Conservation (phyloP, 2,797 vertebrate genomes). For the Eutrigla gurnardus region DNA sequence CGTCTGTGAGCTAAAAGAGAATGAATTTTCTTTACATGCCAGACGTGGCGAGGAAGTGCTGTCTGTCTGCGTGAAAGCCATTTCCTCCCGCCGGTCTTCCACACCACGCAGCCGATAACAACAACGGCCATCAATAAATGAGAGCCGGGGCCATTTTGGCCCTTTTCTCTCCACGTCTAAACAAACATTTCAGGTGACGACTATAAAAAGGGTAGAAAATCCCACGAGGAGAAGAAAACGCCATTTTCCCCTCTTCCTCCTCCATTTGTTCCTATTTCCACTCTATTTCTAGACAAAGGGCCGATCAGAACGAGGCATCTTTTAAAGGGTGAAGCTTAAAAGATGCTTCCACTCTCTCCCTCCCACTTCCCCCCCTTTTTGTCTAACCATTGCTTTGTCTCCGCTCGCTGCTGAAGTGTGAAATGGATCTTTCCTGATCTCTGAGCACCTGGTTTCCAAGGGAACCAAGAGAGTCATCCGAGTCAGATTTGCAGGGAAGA, state of each 20-base stretch:
- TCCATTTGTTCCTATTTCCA: slow-evolving; percentile 63
- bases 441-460: slow-evolving; percentile 84
- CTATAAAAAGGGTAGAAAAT: slow-evolving; percentile 44
- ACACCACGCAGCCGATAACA: slow-evolving; percentile 55
- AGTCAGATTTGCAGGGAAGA: slow-evolving; percentile 69
- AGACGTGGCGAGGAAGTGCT: slow-evolving; percentile 15
- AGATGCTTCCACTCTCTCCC: slow-evolving; percentile 46
- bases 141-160: slow-evolving; percentile 64
- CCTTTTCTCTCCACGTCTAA: slow-evolving; percentile 46
- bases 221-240: slow-evolving; percentile 41
- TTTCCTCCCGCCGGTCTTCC: slow-evolving; percentile 38
- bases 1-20: slow-evolving; percentile 14
- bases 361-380: slow-evolving; percentile 70
- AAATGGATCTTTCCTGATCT: slow-evolving; percentile 84
- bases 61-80: slow-evolving; percentile 43
- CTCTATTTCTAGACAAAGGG: slow-evolving; percentile 56
- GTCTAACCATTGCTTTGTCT: slow-evolving; percentile 75
- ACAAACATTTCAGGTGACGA: slow-evolving; percentile 49
- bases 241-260: slow-evolving; percentile 35
- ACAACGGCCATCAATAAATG: slow-evolving; percentile 77
- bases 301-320: slow-evolving; percentile 43
- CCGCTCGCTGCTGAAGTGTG: slow-evolving; percentile 76
- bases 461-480: slow-evolving; percentile 78
- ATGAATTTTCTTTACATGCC: slow-evolving; percentile 31
- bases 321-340: slow-evolving; percentile 69